A percentile compares a stretch with the other conserved stretches of the same genome.
phyloP scores from a whole-genome alignment of 2,797 vertebrate species.

The Propithecus deckenii region DNA sequence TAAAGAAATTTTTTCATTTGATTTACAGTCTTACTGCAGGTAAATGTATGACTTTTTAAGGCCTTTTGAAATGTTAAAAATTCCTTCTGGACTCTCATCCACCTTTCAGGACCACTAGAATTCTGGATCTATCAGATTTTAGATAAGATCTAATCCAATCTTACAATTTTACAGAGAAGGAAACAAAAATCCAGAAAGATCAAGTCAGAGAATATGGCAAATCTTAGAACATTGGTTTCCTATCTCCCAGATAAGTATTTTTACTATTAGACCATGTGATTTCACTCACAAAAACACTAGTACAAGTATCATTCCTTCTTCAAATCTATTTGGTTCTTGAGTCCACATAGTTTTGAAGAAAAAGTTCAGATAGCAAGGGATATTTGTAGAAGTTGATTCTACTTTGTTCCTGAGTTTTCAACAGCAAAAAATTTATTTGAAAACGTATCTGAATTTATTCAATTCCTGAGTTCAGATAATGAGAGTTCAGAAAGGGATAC shows the following conservation, averaged over 20 bases:
- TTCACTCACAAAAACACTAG: neutral
- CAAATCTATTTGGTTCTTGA: neutral
- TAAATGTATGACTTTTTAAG: neutral
- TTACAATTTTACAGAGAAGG: neutral
- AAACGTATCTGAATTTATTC: neutral
- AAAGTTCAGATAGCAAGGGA: neutral
- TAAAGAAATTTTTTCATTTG: neutral
- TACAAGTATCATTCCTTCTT: neutral
- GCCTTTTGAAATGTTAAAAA: neutral
- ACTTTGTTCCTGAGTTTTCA: neutral
- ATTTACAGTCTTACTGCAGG: neutral
- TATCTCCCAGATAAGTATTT: neutral
- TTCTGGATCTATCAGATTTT: neutral
- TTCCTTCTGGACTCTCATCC: neutral
- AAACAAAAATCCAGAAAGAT: slow-evolving; percentile 8
- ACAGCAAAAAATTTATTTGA: neutral
- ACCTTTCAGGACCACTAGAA: neutral
- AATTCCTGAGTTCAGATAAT: neutral
- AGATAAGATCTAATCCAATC: neutral
- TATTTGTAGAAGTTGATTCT: neutral
- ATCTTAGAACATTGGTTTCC: neutral
- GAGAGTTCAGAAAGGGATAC: neutral
- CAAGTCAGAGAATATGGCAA: neutral
- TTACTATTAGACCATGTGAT: neutral
- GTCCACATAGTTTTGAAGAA: neutral